phyloP scores from a whole-genome alignment of 2,888 invertebrate genomes.

The Gasteruption jaculator region DNA sequence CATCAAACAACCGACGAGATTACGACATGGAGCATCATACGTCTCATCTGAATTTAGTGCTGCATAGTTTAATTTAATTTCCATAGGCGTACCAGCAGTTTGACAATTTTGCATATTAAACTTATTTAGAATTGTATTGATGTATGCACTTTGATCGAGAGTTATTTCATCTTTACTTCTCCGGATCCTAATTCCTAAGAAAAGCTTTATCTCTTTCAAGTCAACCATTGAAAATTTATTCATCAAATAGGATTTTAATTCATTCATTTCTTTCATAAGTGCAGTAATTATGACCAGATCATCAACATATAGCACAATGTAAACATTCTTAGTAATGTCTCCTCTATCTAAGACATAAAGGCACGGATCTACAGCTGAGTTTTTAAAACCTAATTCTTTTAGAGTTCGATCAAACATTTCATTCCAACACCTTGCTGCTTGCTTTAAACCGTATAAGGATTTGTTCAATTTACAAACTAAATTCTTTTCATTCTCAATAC shows the following conservation, averaged over 20 bases:
- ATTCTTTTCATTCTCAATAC: constrained; percentile 1
- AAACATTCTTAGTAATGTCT: constrained; percentile 5
- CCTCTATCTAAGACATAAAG: constrained; percentile 10
- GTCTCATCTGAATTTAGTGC: constrained; percentile 11
- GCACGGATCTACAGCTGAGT: constrained; percentile 14
- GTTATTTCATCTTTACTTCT: constrained; percentile 11
- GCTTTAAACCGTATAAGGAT: constrained; percentile 16
- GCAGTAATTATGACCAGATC: too few species aligned
- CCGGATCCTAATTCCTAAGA: constrained; percentile 16
- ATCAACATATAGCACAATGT: too few species aligned
- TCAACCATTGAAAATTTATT: constrained; percentile 15
- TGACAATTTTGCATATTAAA: constrained; percentile 27
- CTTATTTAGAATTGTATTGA: constrained; percentile 19
- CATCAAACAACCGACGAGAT: constrained; percentile 21
- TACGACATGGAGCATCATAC: constrained; percentile 16
- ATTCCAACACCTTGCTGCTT: constrained; percentile 17
- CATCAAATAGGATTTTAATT: constrained; percentile 10
- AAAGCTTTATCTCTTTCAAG: constrained; percentile 16
- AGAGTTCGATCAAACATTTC: constrained; percentile 9
- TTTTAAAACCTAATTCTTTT: constrained; percentile 4
- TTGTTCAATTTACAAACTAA: constrained; percentile 17
- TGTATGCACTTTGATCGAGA: constrained; percentile 24
- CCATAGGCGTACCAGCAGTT: constrained; percentile 18
- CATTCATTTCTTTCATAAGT: constrained; percentile 3
- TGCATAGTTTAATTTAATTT: constrained; percentile 15